Base-by-base conservation (phyloP, 1,140 invertebrate species). In the Belonocnema kinseyi region DNA sequence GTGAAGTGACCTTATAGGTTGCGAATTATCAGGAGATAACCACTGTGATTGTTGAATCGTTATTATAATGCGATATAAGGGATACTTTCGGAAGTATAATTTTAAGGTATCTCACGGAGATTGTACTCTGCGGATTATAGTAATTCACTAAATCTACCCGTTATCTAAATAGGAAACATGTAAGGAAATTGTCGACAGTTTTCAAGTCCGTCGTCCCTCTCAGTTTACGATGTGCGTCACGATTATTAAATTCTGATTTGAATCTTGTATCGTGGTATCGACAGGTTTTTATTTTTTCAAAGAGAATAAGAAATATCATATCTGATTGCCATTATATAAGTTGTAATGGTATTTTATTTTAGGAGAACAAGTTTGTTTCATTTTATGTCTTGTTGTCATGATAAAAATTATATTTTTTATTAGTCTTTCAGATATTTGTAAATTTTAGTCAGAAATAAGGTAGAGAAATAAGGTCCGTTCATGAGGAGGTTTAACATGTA, bases 31-130 rank as follows among this genome's bases (percentile, higher is more conserved):
- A 16, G 7, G 7, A 66, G 58, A 66, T 61, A 66, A 40, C 58
- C 21, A 66, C 40, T 16, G 58, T 66, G 58, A 66, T 66, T 14
- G 58, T 40, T 66, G 12, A 66, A 66, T 66, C 58, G 58, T 66
- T 66, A 66, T 66, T 66, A 40, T 66, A 66, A 66, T 66, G 33
- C 58, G 58, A 66, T 66, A 66, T 66, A 40, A 40, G 58, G 40
- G 58, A 66, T 16, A 66, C 33, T 40, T 33, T 14, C 26, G 13
- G 7, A n/a, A 3, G 58, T 66, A 13, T 66, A 66, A 66, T 66
- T 66, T 66, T 13, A 40, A 66, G 21, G 26, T 16, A 33, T 66
- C 26, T 3, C 16, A 10, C 5, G 26, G n/a, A 16, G 58, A 40
- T 66, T 26, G 21, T 11, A 66, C 21, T 66, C 33, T 33, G 26